Percentiles rank a stretch among this genome's conserved stretches.
These are phyloP conservation scores for Cynopterus brachyotis DNA, from an alignment of 2,113 vertebrate genomes.

Conservation along the genomic window DNA sequence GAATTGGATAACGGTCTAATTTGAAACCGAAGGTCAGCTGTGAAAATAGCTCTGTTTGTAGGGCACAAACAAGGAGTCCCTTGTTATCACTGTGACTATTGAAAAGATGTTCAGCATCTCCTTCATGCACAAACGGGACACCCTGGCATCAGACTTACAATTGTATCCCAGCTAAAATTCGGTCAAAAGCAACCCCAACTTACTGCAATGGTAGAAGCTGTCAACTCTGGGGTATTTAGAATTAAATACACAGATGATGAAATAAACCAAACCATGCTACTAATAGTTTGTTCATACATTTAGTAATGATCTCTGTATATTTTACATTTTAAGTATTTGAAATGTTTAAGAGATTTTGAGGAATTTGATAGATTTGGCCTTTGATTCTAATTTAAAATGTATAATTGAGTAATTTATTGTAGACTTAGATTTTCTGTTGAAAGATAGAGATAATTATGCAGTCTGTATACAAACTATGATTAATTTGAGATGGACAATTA, in stretches of 20 bases:
- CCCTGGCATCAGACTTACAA: neutral
- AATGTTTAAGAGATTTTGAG: neutral
- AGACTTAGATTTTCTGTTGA: neutral
- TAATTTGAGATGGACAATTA: neutral
- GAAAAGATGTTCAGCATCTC: neutral
- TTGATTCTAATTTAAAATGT: slow-evolving; percentile 27
- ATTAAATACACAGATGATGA: neutral
- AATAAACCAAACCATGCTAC: neutral
- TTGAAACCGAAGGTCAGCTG: slow-evolving; percentile 19
- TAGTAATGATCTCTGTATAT: neutral
- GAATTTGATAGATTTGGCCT: neutral
- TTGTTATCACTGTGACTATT: neutral
- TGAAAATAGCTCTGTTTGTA: neutral
- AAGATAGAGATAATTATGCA: neutral
- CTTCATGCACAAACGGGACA: neutral
- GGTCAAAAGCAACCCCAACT: neutral
- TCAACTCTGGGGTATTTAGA: neutral
- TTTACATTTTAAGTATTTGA: slow-evolving; percentile 13
- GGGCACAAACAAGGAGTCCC: neutral
- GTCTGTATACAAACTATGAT: slow-evolving; percentile 35
- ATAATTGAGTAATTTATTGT: neutral
- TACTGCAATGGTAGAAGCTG: neutral
- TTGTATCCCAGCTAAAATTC: neutral
- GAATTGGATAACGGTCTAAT: slow-evolving; percentile 2
- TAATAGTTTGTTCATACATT: neutral